These are phyloP conservation scores for Parnassius apollo DNA, from an alignment of 2,888 invertebrate genomes.

Conservation along the genomic window DNA sequence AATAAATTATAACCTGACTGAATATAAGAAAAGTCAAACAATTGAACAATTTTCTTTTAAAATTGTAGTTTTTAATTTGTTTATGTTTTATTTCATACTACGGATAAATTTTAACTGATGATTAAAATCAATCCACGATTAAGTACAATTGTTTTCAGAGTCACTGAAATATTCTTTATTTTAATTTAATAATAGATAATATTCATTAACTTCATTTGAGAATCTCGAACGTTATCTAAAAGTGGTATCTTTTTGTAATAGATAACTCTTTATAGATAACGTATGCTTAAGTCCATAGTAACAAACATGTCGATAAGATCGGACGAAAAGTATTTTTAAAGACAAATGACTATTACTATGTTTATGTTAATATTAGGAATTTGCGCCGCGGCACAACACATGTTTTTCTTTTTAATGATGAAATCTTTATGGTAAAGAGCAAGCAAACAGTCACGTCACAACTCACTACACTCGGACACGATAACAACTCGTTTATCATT, in stretches of 20 bases:
- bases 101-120: too few relatives aligned
- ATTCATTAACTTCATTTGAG: background rate
- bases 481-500: constrained; percentile 22
- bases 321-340: background rate
- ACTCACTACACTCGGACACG: background rate
- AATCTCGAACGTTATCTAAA: too few relatives aligned
- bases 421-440: constrained; percentile 20
- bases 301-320: background rate
- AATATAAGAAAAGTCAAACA: too few relatives aligned
- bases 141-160: too few relatives aligned
- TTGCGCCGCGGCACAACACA: background rate
- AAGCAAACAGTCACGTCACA: background rate
- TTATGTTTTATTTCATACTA: too few relatives aligned
- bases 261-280: background rate
- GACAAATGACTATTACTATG: background rate
- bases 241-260: too few relatives aligned
- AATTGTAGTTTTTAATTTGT: too few relatives aligned
- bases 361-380: background rate
- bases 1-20: too few relatives aligned
- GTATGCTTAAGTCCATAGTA: background rate
- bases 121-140: too few relatives aligned
- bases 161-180: too few relatives aligned
- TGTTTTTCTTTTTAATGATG: constrained; percentile 12
- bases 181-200: background rate
- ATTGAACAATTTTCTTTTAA: too few relatives aligned